A percentile compares a stretch with the other conserved stretches of the same genome.
phyloP scores from a whole-genome alignment of 2,113 vertebrate species.

The Corythaeola cristata region DNA sequence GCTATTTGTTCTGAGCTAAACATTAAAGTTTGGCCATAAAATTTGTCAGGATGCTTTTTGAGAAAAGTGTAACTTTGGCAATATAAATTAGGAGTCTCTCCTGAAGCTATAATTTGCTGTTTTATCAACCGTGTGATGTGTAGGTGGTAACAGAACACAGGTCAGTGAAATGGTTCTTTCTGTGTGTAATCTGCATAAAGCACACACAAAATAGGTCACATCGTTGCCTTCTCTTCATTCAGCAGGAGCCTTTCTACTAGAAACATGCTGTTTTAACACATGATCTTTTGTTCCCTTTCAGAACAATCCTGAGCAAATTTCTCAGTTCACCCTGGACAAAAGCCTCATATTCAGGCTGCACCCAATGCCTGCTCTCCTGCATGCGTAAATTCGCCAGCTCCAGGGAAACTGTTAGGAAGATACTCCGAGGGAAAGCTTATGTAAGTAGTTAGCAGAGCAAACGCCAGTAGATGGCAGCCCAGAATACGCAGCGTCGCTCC shows the following conservation, averaged over 20 bases:
- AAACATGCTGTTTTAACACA: neutral
- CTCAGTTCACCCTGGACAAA: neutral
- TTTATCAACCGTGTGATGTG: neutral
- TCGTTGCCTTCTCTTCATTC: neutral
- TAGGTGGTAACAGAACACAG: neutral
- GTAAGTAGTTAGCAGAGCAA: neutral
- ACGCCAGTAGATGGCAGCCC: slow-evolving; percentile 62
- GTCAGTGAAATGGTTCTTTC: neutral
- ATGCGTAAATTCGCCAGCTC: neutral
- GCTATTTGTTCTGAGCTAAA: neutral
- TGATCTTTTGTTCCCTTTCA: neutral
- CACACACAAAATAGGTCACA: neutral
- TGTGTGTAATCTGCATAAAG: neutral
- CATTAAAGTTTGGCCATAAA: neutral
- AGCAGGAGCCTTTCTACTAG: neutral
- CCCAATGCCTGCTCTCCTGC: neutral
- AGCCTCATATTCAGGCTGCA: neutral
- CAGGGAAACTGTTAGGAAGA: neutral
- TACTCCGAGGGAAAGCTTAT: neutral
- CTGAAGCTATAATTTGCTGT: neutral
- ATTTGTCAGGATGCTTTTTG: neutral
- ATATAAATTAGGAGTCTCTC: neutral
- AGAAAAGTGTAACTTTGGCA: neutral
- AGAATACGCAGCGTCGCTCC: neutral
- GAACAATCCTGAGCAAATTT: neutral